Conservation (phyloP, 1,140 invertebrate species). For the Penaeus chinensis region DNA sequence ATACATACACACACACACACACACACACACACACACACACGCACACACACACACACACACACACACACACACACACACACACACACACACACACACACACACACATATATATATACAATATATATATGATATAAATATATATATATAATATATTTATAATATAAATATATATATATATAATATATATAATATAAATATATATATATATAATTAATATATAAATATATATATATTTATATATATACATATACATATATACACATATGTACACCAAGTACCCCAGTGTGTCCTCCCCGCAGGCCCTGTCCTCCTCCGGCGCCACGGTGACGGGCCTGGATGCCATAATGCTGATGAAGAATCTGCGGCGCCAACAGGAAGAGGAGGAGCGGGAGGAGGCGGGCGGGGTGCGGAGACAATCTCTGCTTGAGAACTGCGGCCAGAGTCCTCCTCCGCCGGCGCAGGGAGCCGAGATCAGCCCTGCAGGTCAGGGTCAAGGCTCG, state of each 20-base stretch:
- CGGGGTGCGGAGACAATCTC: background rate
- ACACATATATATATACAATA: no score
- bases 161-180: conserved; percentile 8
- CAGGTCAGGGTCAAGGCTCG: background rate
- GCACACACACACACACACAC: no score
- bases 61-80: no score
- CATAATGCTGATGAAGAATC: conserved; percentile 48
- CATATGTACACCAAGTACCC: no score
- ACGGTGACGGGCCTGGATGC: conserved; percentile 52
- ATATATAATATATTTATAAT: no score
- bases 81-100: no score
- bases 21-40: no score
- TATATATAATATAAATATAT: conserved; percentile 24
- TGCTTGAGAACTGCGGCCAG: no score
- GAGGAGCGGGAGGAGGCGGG: conserved; percentile 35
- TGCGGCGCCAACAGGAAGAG: conserved; percentile 38
- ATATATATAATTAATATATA: conserved; percentile 6
- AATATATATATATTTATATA: background rate
- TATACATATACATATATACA: background rate
- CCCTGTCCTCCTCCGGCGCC: conserved; percentile 46
- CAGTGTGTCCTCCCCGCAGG: background rate
- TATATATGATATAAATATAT: background rate
- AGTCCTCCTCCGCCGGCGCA: no score
- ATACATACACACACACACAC: no score
- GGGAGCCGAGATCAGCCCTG: background rate